Percentiles rank a stretch among this genome's conserved stretches.
Evolutionary conservation across 2,113 vertebrate species (phyloP).

Genomic region (Epinephelus moara): DNA sequence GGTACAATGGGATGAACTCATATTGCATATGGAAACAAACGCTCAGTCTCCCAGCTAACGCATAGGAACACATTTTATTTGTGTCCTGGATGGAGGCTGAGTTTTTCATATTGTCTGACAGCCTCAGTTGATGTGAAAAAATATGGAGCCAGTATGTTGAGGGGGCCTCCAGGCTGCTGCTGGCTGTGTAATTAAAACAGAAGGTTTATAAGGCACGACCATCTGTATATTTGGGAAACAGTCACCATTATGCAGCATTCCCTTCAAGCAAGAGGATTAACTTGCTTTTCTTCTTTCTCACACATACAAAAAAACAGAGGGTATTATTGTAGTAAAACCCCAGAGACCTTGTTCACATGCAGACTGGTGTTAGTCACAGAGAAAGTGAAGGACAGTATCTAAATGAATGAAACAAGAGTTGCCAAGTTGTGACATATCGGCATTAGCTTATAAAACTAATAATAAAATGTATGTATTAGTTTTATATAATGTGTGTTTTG

Average conservation of each 20-base stretch:
- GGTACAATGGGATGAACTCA: slow-evolving; percentile 21
- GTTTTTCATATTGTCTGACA: slow-evolving; percentile 5
- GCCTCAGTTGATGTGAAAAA: slow-evolving; percentile 27
- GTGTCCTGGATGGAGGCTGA: slow-evolving; percentile 11
- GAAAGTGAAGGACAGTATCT: background rate
- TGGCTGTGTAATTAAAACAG: slow-evolving; percentile 43
- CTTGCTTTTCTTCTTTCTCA: slow-evolving; percentile 13
- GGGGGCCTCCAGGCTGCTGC: background rate
- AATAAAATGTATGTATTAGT: no score
- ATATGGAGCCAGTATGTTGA: background rate
- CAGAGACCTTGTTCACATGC: background rate
- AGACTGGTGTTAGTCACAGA: background rate
- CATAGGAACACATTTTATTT: slow-evolving; percentile 14
- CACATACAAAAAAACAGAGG: background rate
- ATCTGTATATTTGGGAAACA: slow-evolving; percentile 18
- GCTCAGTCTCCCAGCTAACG: background rate
- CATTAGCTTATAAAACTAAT: background rate
- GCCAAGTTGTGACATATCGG: background rate
- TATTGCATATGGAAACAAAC: background rate
- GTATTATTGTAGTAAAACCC: background rate
- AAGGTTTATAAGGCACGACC: slow-evolving; percentile 26
- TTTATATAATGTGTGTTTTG: background rate
- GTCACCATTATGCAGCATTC: background rate
- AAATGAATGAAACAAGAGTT: background rate
- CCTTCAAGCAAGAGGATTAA: slow-evolving; percentile 4